Base-by-base conservation (phyloP, 2,113 vertebrate species). In the Pseudonaja textilis region DNA sequence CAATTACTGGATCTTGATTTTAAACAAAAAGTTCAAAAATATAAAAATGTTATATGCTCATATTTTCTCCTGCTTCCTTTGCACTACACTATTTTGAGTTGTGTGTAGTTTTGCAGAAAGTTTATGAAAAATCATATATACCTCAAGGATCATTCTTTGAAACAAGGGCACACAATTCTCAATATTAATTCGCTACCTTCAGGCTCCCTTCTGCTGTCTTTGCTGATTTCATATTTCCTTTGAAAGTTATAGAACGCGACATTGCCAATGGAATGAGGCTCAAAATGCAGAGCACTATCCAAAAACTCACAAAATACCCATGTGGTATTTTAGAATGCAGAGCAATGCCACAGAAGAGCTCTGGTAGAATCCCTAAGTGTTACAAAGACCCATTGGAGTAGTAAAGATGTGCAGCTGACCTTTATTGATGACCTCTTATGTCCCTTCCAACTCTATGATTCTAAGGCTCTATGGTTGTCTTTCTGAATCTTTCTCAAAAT, bases 231-330 rank as follows among this genome's bases (percentile, higher is more conserved):
- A 74, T 89, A 93, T 3, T 55, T 5, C 89, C 86, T 93, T 91
- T 91, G 87, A 93, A 92, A 85, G 45, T 89, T 93, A 92, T 39
- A 93, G 91, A 23, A 61, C 7, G 42, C 29, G 89, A n/a, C 85
- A 45, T 54, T 87, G 88, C 52, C 87, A 91, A 57, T 52, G 85
- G 85, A 87, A 50, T 5, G 57, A 61, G 45, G 20, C 47, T 91
- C 57, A 39, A 50, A 25, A 74, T 88, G 10, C 10, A 69, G 12
- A 87, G 85, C 90, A 50, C n/a, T 0, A 5, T 50, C 47, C 8
- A 92, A 12, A 85, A 1, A 89, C 0, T 8, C 11, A 5, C n/a
- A n/a, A n/a, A n/a, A n/a, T n/a, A n/a, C 34, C 6, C 45, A 88
- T 92, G 50, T 85, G 42, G 88, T 55, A 23, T 69, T 88, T 74